Evolutionary conservation across 1,140 invertebrate genomes (phyloP).

Genomic region (Lysiphlebus fabarum): DNA sequence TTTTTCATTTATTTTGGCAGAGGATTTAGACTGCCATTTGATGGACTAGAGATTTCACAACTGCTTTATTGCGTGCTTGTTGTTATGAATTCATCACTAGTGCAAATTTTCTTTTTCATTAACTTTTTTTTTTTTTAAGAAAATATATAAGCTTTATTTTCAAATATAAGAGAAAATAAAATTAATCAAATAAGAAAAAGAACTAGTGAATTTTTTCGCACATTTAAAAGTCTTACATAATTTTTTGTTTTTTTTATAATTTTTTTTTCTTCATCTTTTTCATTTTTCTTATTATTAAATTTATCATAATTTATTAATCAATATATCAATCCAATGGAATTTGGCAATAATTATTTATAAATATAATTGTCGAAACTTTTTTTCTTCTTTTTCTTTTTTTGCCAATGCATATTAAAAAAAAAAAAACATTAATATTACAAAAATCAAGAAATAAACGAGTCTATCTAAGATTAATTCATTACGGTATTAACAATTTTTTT

Average conservation of each 20-base stretch:
- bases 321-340: too few species aligned
- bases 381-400: too few species aligned
- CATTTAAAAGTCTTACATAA: not conserved
- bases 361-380: too few species aligned
- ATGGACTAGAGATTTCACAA: slow-evolving; percentile 57
- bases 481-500: too few species aligned
- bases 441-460: too few species aligned
- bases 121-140: slow-evolving; percentile 10
- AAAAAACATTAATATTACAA: too few species aligned
- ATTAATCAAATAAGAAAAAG: not conserved
- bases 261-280: not conserved
- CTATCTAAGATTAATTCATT: too few species aligned
- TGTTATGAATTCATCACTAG: slow-evolving; percentile 23
- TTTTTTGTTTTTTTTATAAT: too few species aligned
- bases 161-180: too few species aligned
- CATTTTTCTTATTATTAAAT: slow-evolving; percentile 8
- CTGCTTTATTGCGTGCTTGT: slow-evolving; percentile 46
- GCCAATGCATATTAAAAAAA: too few species aligned
- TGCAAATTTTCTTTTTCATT: slow-evolving; percentile 22
- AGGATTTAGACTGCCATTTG: slow-evolving; percentile 46
- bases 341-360: too few species aligned
- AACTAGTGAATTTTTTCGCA: not conserved
- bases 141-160: too few species aligned
- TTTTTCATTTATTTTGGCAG: slow-evolving; percentile 46
- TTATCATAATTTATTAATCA: not conserved